Evolutionary conservation across 2,797 vertebrate genomes (phyloP), one percentile per base, ranked within the genome.

Genomic region (Aulostomus chinensis): DNA sequence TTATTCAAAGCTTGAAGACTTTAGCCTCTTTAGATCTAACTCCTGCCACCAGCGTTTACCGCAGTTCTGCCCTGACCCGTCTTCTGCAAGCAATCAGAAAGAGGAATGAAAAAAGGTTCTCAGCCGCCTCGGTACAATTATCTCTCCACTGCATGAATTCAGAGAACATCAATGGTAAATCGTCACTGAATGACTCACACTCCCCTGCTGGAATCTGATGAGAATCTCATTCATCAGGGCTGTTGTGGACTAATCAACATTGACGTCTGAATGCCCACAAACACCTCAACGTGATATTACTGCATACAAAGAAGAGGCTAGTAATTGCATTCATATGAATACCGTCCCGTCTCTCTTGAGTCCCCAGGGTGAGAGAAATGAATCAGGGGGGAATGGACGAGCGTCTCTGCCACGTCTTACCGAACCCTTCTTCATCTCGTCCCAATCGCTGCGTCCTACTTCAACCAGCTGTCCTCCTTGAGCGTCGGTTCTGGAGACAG

Each of bases 51-150:
- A 7, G 34, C 2, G 5, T 9, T 4, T 6, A 6, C n/a, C 10
- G 21, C 26, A 17, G 22, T 1, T 10, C 22, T 14, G 7, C 32
- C 22, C 26, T 39, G 33, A 47, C 25, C 46, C 48, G 10, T 28
- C 13, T 11, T 1, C 34, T 21, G 39, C 42, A 45, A 28, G 24
- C 25, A 31, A 30, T 47, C 39, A 52, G 16, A 39, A 22, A 26
- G 46, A 65, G 14, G 22, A 29, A 50, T 59, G 18, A 13, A 26
- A n/a, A n/a, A 39, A 38, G 34, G 29, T 21, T 53, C 28, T 32
- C 20, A 28, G 24, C 51, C 41, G 51, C 36, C 45, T 41, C 46
- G 14, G 24, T 14, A 47, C 28, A 52, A 40, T 68, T 46, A 65
- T 18, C 11, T 34, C 14, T 34, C 43, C 18, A 52, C 51, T 41